Evolutionary conservation across 2,888 invertebrate species (phyloP).

Genomic region (Ommatoiulus sabulosus): DNA sequence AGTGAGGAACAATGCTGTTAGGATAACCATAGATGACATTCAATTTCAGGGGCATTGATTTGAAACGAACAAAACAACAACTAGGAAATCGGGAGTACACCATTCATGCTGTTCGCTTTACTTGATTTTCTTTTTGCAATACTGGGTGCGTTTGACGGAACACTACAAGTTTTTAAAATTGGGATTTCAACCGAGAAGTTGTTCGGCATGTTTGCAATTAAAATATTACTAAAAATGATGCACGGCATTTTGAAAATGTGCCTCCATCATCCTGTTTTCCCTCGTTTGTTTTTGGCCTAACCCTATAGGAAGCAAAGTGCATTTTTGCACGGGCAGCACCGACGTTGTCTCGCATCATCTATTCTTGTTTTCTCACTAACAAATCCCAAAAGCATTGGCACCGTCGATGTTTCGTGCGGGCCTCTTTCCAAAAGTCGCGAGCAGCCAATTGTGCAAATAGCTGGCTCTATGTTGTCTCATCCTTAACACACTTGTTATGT

Average conservation of each 20-base stretch:
- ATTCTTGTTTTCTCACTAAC: neutral
- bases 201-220: neutral
- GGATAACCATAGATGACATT: too few species aligned
- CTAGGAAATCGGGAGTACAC: too few species aligned
- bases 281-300: neutral
- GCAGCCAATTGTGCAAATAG: slow-evolving; percentile 13
- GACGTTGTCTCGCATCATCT: neutral
- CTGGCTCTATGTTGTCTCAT: slow-evolving; percentile 17
- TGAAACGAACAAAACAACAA: too few species aligned
- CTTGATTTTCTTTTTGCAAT: too few species aligned
- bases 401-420: neutral
- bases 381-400: neutral
- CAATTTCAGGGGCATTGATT: too few species aligned
- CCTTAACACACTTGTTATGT: slow-evolving; percentile 8
- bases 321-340: neutral
- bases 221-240: neutral
- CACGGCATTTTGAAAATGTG: neutral
- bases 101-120: too few species aligned
- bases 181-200: neutral
- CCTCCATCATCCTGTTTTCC: neutral
- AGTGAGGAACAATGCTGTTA: too few species aligned
- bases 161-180: too few species aligned
- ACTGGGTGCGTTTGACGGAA: too few species aligned
- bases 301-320: neutral
- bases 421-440: neutral